phyloP scores from a whole-genome alignment of 2,113 vertebrate species.

The Gulo gulo region DNA sequence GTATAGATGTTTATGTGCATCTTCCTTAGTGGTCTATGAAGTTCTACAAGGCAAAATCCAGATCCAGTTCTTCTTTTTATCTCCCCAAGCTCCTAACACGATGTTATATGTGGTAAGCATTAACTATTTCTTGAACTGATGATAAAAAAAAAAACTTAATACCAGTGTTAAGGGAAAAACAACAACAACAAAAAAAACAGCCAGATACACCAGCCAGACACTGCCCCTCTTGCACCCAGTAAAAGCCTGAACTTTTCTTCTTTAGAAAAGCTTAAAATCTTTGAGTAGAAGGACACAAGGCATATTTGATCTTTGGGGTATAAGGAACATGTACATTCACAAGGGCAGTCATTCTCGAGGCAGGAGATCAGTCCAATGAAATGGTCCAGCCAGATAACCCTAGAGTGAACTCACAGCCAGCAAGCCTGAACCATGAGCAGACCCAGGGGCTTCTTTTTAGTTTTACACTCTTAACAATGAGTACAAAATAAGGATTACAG shows the following conservation, averaged over 20 bases:
- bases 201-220: not conserved
- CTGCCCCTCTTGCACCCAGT: not conserved
- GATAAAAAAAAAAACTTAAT: not conserved
- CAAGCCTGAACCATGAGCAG: not conserved
- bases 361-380: not conserved
- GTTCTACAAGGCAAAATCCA: not conserved
- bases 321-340: not conserved
- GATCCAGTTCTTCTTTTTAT: not conserved
- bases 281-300: not conserved
- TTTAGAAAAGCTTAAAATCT: not conserved
- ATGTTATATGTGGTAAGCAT: not conserved
- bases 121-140: constrained; percentile 16
- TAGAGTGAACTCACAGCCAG: not conserved
- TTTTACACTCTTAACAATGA: not conserved
- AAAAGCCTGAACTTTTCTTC: not conserved
- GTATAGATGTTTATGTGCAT: not conserved
- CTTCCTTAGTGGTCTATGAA: not conserved
- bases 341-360: not conserved
- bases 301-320: not conserved
- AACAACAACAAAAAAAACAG: not conserved
- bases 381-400: not conserved
- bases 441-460: not conserved
- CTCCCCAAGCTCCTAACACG: not conserved
- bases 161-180: not conserved
- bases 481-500: not conserved